Percentiles rank a stretch among this genome's conserved stretches.
These are phyloP conservation scores for Enteromius argenteus DNA, from an alignment of 2,797 vertebrate genomes.

Conservation along the genomic window DNA sequence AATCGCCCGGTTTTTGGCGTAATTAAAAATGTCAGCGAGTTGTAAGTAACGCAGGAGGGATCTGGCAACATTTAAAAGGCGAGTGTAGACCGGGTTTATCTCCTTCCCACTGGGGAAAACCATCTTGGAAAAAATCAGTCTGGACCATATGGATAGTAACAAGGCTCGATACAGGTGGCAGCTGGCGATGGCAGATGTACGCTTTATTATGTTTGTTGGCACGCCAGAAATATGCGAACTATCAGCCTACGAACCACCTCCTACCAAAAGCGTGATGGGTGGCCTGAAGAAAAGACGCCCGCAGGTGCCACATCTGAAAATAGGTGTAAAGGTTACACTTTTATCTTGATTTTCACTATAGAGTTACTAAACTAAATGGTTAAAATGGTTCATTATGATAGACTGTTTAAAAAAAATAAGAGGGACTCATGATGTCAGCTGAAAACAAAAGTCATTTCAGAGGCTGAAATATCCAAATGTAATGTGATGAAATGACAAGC, in stretches of 20 bases:
- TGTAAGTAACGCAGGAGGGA: conserved; percentile 32
- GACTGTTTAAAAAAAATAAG: background rate
- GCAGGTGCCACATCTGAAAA: background rate
- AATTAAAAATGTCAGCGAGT: conserved; percentile 13
- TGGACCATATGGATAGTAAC: conserved; percentile 1
- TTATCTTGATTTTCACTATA: background rate
- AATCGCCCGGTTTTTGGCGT: conserved; percentile 8
- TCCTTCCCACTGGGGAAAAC: conserved; percentile 35
- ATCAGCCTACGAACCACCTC: background rate
- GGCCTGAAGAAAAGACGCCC: background rate
- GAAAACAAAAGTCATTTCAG: background rate
- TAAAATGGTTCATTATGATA: background rate
- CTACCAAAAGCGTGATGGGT: background rate
- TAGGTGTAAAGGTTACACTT: background rate
- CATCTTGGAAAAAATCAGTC: conserved; percentile 24
- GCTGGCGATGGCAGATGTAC: background rate
- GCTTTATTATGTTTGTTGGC: conserved; percentile 2
- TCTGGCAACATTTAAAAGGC: conserved; percentile 42
- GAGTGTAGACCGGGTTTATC: conserved; percentile 31
- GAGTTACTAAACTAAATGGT: background rate
- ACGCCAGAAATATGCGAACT: background rate
- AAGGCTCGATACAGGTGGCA: conserved; percentile 16
- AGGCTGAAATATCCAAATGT: background rate
- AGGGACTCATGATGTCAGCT: background rate
- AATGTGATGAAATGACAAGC: background rate